Evolutionary conservation across 2,113 vertebrate species (phyloP).

Genomic region (Psittacula cyanocephala): DNA sequence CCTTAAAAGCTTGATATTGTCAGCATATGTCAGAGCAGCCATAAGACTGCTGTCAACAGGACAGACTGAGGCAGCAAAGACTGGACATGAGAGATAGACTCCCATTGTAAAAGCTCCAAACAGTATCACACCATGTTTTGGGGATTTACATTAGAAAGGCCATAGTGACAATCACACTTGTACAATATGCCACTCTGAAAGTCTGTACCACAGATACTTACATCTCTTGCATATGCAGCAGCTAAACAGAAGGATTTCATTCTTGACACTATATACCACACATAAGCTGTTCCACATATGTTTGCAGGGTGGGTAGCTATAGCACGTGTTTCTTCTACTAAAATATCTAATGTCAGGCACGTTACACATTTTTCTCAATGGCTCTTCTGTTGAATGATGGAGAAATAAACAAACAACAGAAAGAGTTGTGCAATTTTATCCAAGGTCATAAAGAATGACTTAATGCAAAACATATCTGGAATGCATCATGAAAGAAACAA

Average conservation of each 20-base stretch:
- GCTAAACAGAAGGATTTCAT: not conserved
- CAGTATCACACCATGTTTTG: not conserved
- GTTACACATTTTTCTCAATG: not conserved
- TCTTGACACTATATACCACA: slow-evolving; percentile 27
- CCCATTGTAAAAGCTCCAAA: not conserved
- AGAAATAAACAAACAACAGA: not conserved
- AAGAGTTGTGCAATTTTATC: not conserved
- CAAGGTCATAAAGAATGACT: slow-evolving; percentile 3
- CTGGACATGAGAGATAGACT: not conserved
- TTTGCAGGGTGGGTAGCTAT: not conserved
- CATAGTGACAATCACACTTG: not conserved
- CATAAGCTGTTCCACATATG: slow-evolving; percentile 49
- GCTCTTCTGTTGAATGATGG: not conserved
- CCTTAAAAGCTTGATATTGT: not conserved
- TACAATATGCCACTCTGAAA: not conserved
- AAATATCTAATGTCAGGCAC: not conserved
- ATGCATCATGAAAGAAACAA: not conserved
- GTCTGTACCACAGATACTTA: not conserved
- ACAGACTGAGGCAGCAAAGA: not conserved
- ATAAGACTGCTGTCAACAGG: not conserved
- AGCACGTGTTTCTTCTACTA: not conserved
- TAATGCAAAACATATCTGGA: not conserved
- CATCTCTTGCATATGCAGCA: slow-evolving; percentile 22
- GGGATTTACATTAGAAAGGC: not conserved
- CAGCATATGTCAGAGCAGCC: not conserved